Conservation (phyloP, 2,888 invertebrate genomes). For the Blastobasis adustella region DNA sequence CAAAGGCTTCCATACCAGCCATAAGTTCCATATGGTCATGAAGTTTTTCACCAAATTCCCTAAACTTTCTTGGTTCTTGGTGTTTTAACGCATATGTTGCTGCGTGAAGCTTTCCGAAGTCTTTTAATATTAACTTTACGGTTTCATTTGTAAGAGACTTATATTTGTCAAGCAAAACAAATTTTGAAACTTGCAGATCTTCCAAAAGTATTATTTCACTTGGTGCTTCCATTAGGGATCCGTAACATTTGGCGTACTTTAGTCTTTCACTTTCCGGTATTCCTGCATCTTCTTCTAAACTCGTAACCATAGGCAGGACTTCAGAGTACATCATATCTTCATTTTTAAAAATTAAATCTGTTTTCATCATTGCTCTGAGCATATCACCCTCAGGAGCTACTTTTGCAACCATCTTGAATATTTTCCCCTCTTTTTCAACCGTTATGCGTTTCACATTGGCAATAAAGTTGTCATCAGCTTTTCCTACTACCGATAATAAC, state of each 20-base stretch:
- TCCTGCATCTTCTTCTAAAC: constrained; percentile 20
- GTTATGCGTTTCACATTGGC: constrained; percentile 25
- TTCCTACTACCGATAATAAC: constrained; percentile 23
- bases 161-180: constrained; percentile 26
- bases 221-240: constrained; percentile 19
- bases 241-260: constrained; percentile 29
- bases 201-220: constrained; percentile 36
- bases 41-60: constrained; percentile 13
- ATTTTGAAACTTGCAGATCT: constrained; percentile 26
- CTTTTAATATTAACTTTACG: constrained; percentile 24
- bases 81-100: constrained; percentile 28
- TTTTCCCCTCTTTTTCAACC: constrained; percentile 21
- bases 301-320: constrained; percentile 26
- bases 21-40: constrained; percentile 10
- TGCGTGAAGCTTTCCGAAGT: constrained; percentile 29
- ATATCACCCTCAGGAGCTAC: constrained; percentile 21
- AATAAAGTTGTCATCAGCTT: constrained; percentile 30
- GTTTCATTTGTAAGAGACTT: not conserved
- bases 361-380: constrained; percentile 13
- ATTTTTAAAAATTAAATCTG: constrained; percentile 22
- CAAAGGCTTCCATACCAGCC: not conserved
- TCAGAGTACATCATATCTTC: constrained; percentile 30
- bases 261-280: constrained; percentile 24
- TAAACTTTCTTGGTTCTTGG: constrained; percentile 20
- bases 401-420: constrained; percentile 28